Conservation (phyloP, 2,113 vertebrate species). For the Cervus canadensis region DNA sequence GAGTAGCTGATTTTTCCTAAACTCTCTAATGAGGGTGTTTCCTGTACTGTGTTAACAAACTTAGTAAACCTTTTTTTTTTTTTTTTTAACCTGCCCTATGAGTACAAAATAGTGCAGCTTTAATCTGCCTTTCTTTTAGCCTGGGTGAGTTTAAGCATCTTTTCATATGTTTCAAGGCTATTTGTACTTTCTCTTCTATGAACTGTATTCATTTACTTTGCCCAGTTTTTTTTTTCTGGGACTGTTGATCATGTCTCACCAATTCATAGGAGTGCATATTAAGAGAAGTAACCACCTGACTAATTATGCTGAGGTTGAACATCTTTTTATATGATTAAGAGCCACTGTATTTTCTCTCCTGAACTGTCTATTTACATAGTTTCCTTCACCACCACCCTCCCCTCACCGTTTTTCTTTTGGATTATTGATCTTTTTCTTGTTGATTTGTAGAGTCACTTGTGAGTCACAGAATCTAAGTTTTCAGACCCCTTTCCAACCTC, state of each 20-base stretch:
- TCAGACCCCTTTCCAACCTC: neutral
- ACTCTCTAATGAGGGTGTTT: neutral
- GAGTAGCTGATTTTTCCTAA: neutral
- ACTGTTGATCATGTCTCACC: neutral
- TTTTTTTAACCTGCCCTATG: neutral
- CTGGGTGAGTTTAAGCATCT: neutral
- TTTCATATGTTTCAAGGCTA: neutral
- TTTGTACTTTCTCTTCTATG: neutral
- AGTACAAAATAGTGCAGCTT: neutral
- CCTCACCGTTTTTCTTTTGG: neutral
- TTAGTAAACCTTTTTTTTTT: neutral
- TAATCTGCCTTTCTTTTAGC: neutral
- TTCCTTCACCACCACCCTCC: neutral
- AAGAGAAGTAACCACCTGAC: conserved; percentile 1
- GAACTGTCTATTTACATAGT: neutral
- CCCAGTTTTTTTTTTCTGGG: neutral
- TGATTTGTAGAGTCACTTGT: neutral
- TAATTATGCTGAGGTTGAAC: neutral
- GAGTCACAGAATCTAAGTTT: neutral
- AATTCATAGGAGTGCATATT: neutral
- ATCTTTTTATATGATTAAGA: neutral
- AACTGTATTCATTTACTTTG: neutral
- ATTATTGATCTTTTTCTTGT: neutral
- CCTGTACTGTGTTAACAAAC: neutral
- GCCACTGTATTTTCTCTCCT: neutral